Base-by-base conservation (phyloP, 2,797 vertebrate genomes). In the Eupleurogrammus muticus region DNA sequence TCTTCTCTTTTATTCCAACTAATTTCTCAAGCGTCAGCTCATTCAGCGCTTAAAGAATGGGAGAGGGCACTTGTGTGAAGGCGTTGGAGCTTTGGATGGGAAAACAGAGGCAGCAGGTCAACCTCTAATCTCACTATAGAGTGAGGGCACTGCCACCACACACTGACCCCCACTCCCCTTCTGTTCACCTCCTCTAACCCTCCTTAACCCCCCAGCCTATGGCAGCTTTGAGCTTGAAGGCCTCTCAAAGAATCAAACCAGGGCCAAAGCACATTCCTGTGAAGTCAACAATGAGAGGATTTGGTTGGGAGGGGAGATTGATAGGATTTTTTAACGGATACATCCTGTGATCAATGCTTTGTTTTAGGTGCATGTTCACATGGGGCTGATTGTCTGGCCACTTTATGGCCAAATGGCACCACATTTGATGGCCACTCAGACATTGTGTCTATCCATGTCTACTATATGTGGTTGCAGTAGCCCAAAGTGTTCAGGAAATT, bases 101-200 rank as follows among this genome's bases (percentile, higher is more conserved):
- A 24, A 51, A 50, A 50, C 60, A 65, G 58, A 73, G 35, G 36
- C 48, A 49, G 46, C 42, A 61, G 82, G 79, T 82, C 82, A 75
- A 24, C 52, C 47, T 76, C 77, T 85, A 88, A 90, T 89, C 89
- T 74, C 36, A 77, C 48, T 49, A 57, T 71, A 75, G 83, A 84
- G 67, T 81, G 75, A 84, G 54, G 51, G 60, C 74, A 52, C 48
- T 80, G 73, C 67, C 79, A 75, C 73, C 58, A 69, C 80, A 74
- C 66, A 63, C 34, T 77, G 70, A 84, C 79, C 74, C 40, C 56
- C 10, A 11, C 13, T 34, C 73, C 35, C 42, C 21, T 62, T 73
- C 67, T 57, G 32, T 67, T 80, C 84, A 77, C 75, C 67, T 62
- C 70, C 51, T 50, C 62, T 69, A 34, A 77, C 50, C 38, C 70